phyloP scores from a whole-genome alignment of 2,797 vertebrate species.

The Chrysocyon brachyurus region DNA sequence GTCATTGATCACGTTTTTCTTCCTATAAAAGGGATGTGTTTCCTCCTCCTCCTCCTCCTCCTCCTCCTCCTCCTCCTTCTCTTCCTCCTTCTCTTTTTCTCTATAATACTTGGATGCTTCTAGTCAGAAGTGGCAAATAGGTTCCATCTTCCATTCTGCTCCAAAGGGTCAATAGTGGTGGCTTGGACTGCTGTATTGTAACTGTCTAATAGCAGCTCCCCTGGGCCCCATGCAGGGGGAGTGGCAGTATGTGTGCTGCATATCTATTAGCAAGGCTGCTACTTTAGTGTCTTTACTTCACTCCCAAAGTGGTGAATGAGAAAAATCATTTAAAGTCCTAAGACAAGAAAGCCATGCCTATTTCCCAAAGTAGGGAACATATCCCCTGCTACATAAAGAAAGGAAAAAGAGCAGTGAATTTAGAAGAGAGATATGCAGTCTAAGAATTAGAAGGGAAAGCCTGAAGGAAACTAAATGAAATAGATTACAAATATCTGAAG shows the following conservation, averaged over 20 bases:
- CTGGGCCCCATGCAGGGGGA: neutral
- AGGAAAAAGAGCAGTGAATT: neutral
- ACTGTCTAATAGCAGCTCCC: neutral
- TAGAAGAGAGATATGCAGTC: neutral
- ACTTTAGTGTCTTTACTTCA: neutral
- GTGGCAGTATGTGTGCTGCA: neutral
- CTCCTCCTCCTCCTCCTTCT: neutral
- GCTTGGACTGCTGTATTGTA: neutral
- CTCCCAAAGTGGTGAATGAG: neutral
- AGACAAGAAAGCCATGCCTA: neutral
- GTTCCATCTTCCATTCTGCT: neutral
- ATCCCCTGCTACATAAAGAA: neutral
- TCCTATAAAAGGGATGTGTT: neutral
- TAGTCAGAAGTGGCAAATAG: neutral
- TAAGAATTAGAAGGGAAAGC: neutral
- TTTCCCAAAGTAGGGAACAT: neutral
- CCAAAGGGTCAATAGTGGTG: neutral
- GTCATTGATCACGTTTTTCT: conserved; percentile 32
- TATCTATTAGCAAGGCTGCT: neutral
- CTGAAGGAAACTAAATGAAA: neutral
- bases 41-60: neutral
- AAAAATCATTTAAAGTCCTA: neutral
- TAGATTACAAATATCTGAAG: conserved; percentile 18
- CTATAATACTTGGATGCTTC: neutral
- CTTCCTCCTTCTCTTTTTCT: neutral